Base-by-base conservation (phyloP, 2,888 invertebrate genomes). In the Eupithecia insigniata region DNA sequence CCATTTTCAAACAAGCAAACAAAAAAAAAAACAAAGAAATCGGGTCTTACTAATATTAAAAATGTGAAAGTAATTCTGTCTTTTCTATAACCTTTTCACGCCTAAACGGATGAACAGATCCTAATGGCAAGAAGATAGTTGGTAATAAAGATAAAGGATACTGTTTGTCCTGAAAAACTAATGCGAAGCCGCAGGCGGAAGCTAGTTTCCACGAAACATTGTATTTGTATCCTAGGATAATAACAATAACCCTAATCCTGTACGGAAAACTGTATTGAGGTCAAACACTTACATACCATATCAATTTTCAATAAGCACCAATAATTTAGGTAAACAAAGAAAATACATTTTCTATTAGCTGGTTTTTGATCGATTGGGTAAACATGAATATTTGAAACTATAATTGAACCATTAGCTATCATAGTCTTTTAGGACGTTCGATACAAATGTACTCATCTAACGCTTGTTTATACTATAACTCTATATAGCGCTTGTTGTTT, bases 361-460 rank as follows among this genome's bases (percentile, higher is more conserved):
- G 18, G 16, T 18, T 30, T 12, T 62, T 22, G 61, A 32, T 22
- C 36, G 16, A 64, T 36, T 36, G n/a, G 22, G 12, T n/a, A 6
- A 64, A 39, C 64, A 16, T 64, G 36, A 64, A 39, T 64, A n/a
- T 60, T 67, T 39, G 28, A 39, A 67, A 64, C 16, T n/a, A 26
- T 58, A 69, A 66, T 66, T 28, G 66, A 72, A 72, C 64, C 61
- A 73, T 72, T 69, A 26, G 12, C 36, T 18, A 18, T 2, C 7
- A 66, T 70, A 73, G 58, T 60, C 61, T 70, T 71, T 71, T 72
- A 26, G 26, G 1, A 12, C 12, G 51, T 26, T 26, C 14, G 66
- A 75, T 64, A 68, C 66, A 73, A 74, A 76, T 76, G 66, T 72
- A 66, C 58, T 70, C 69, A 68, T 72, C 69, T 75, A 78, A 73